Conservation (phyloP, 2,113 vertebrate species). For the Semnornis frantzii region DNA sequence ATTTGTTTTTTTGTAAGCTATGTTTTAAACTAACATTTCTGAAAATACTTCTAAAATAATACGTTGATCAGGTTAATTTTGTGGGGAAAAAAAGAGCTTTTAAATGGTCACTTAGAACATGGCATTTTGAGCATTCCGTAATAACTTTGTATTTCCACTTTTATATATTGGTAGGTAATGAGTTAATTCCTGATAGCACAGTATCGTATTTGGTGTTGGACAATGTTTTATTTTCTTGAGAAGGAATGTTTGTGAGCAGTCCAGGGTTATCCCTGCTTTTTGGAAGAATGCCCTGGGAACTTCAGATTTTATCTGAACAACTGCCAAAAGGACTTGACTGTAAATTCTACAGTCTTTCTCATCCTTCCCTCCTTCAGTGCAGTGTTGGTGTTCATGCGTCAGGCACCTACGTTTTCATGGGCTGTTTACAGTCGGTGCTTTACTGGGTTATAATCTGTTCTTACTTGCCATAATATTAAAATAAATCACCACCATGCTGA, state of each 20-base stretch:
- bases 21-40: neutral
- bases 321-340: conserved; percentile 24
- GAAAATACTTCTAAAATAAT: neutral
- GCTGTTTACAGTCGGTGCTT: neutral
- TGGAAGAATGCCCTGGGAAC: conserved; percentile 58
- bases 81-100: neutral
- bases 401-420: neutral
- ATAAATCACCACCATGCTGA: neutral
- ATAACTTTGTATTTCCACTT: neutral
- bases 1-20: neutral
- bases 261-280: conserved; percentile 36
- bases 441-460: neutral
- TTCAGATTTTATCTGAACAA: conserved; percentile 21
- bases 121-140: neutral
- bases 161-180: neutral
- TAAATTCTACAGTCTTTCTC: neutral
- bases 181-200: conserved; percentile 6
- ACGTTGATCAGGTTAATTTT: neutral
- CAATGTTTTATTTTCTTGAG: conserved; percentile 16
- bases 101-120: neutral
- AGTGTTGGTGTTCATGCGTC: neutral
- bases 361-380: neutral
- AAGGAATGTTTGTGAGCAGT: conserved; percentile 6
- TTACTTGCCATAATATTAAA: conserved; percentile 18
- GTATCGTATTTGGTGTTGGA: neutral